Conservation (phyloP, 2,113 vertebrate species). For the Chlamydotis undulata region DNA sequence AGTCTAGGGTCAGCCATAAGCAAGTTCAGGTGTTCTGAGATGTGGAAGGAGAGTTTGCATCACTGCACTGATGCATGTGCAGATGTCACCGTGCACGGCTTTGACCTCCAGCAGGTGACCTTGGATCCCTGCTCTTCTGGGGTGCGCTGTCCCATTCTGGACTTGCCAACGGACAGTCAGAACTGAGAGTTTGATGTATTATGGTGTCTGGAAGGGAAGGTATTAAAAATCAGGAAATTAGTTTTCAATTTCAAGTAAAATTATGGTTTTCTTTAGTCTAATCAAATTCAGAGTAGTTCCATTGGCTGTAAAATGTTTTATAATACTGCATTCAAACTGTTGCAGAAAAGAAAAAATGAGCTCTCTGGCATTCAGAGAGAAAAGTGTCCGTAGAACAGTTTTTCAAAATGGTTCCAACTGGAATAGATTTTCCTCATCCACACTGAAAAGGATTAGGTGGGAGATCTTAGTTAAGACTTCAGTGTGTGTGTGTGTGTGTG, state of each 20-base stretch:
- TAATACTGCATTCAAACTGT: neutral
- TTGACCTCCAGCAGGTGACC: neutral
- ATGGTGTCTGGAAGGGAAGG: neutral
- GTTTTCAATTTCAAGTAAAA: neutral
- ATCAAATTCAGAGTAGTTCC: neutral
- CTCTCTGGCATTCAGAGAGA: neutral
- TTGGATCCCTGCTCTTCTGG: neutral
- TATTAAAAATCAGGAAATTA: neutral
- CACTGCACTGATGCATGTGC: neutral
- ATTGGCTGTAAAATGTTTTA: neutral
- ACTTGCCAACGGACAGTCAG: neutral
- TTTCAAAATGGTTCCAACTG: neutral
- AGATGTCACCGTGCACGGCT: neutral
- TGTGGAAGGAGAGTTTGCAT: neutral
- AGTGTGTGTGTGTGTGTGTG: neutral
- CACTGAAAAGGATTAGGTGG: neutral
- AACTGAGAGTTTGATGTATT: neutral
- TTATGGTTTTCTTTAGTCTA: neutral
- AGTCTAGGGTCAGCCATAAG: neutral
- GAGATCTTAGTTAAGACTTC: neutral
- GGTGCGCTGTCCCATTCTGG: no score
- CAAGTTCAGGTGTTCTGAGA: neutral
- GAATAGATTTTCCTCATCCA: neutral
- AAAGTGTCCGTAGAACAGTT: neutral
- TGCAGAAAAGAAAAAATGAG: neutral